Evolutionary conservation across 2,113 vertebrate genomes (phyloP).

Genomic region (Motacilla alba): DNA sequence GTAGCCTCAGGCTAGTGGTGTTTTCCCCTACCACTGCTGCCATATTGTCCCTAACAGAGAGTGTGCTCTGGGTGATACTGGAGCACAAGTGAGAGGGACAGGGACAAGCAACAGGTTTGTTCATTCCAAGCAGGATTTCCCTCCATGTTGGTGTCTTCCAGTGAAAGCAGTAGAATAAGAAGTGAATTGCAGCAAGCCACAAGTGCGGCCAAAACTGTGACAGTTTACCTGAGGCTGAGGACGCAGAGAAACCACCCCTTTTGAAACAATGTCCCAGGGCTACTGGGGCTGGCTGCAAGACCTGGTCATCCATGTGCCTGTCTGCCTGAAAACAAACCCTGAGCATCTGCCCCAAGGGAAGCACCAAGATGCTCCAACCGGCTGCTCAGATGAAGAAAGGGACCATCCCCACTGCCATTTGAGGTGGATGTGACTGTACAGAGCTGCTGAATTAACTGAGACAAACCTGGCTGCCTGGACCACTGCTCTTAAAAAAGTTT

Average conservation of each 20-base stretch:
- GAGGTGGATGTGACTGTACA: accelerated
- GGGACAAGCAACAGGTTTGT: not conserved
- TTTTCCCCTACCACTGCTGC: not conserved
- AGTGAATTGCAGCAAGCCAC: not conserved
- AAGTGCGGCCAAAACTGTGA: not conserved
- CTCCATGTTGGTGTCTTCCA: not conserved
- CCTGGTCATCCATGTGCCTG: not conserved
- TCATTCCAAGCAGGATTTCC: not conserved
- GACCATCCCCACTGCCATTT: not conserved
- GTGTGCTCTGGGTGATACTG: not conserved
- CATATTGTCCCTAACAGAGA: not conserved
- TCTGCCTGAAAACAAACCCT: not conserved
- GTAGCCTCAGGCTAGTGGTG: not conserved
- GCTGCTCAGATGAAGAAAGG: not conserved
- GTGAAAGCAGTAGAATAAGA: not conserved
- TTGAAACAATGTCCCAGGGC: not conserved
- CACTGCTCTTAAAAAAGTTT: not conserved
- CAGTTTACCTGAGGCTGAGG: not conserved
- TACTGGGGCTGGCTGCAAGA: not conserved
- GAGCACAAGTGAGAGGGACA: not conserved
- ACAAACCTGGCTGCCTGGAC: not conserved
- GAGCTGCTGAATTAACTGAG: not conserved
- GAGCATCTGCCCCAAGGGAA: not conserved
- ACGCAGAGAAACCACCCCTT: not conserved
- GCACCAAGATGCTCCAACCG: not conserved